Conservation (phyloP, 2,113 vertebrate species). For the Brachionichthys hirsutus region DNA sequence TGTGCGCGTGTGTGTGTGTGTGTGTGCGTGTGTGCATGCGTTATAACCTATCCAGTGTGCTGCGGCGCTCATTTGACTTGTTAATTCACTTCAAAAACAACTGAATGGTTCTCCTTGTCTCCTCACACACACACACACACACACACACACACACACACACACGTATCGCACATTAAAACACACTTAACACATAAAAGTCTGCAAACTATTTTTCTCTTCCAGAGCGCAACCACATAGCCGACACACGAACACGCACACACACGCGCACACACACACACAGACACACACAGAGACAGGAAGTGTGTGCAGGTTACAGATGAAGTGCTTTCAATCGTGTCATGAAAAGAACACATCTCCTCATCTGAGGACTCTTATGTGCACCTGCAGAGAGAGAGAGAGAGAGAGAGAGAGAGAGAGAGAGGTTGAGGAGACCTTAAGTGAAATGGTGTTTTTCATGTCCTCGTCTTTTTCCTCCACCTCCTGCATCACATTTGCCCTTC, state of each 20-base stretch:
- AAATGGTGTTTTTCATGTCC: conserved; percentile 43
- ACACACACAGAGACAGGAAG: not conserved
- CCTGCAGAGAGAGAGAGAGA: conserved; percentile 49
- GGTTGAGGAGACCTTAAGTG: conserved; percentile 37
- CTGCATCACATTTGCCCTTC: not conserved
- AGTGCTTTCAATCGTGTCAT: conserved; percentile 62
- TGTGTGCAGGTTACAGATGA: conserved; percentile 64
- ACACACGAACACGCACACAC: not conserved
- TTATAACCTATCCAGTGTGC: conserved; percentile 66
- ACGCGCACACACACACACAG: conserved; percentile 1
- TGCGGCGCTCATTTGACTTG: conserved; percentile 74
- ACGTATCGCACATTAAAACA: not conserved
- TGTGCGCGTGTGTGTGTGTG: conserved; percentile 36
- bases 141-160: conserved; percentile 19
- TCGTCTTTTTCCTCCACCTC: not conserved
- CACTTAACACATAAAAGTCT: conserved; percentile 1
- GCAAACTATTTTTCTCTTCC: not conserved
- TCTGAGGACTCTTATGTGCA: conserved; percentile 67
- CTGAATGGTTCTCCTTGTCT: conserved; percentile 70
- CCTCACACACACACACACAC: conserved; percentile 44
- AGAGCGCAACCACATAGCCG: conserved; percentile 18
- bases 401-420: not conserved
- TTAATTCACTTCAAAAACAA: conserved; percentile 73
- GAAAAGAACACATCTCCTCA: conserved; percentile 55
- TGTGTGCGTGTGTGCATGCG: conserved; percentile 46